Percentiles rank a stretch among this genome's conserved stretches.
These are phyloP conservation scores for Thunnus thynnus DNA, from an alignment of 2,113 vertebrate species.

Conservation along the genomic window DNA sequence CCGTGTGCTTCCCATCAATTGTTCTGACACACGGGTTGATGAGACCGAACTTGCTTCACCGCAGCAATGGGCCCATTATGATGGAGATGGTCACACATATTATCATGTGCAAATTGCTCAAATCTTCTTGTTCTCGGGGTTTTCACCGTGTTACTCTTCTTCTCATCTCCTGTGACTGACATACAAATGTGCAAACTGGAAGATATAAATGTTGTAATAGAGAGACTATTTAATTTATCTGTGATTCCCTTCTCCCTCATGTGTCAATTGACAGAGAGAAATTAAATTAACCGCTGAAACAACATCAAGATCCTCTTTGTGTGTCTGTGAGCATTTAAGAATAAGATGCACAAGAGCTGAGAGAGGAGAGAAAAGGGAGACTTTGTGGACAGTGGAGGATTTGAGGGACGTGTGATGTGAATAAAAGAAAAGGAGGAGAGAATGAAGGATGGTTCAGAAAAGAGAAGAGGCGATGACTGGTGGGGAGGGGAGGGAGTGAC, in stretches of 20 bases:
- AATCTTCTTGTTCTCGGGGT: conserved; percentile 27
- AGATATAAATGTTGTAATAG: background rate
- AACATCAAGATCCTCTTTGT: background rate
- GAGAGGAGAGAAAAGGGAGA: background rate
- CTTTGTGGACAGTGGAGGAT: background rate
- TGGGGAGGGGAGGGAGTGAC: background rate
- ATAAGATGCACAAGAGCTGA: background rate
- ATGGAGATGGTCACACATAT: conserved; percentile 66
- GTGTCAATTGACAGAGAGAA: background rate
- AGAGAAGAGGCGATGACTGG: background rate
- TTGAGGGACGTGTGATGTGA: background rate
- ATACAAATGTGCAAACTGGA: background rate
- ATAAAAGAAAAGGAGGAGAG: background rate
- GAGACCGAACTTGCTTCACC: conserved; percentile 36
- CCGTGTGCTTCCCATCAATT: conserved; percentile 60
- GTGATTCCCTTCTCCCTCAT: background rate
- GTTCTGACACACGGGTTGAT: conserved; percentile 59
- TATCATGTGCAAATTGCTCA: conserved; percentile 66
- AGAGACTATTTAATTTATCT: background rate
- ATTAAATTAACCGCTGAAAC: conserved; percentile 21
- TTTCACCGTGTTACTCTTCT: background rate
- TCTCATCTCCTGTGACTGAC: background rate
- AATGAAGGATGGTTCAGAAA: background rate
- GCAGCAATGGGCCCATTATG: conserved; percentile 44
- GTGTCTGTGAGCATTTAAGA: background rate